Evolutionary conservation across 2,797 vertebrate genomes (phyloP).

Genomic region (Synanceia verrucosa): DNA sequence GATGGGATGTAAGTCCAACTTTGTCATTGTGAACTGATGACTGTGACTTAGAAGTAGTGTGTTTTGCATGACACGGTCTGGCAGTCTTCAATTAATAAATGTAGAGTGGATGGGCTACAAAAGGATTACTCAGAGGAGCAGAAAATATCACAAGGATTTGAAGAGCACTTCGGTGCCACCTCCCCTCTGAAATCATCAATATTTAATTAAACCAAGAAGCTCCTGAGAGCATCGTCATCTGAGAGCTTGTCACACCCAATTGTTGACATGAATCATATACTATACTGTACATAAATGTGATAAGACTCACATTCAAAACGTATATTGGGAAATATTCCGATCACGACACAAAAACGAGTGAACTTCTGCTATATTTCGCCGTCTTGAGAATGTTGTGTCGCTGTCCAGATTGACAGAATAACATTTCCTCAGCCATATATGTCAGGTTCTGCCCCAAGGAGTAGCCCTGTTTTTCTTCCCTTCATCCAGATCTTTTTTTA

Average conservation of each 20-base stretch:
- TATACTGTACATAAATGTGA: not conserved
- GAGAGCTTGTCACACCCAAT: slow-evolving; percentile 17
- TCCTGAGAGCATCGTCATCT: slow-evolving; percentile 37
- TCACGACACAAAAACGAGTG: not conserved
- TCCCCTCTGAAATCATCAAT: slow-evolving; percentile 56
- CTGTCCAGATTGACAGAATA: slow-evolving; percentile 27
- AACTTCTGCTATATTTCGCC: not conserved
- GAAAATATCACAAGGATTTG: slow-evolving; percentile 36
- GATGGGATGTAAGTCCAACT: not conserved
- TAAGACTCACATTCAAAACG: not conserved
- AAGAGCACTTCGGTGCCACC: slow-evolving; percentile 49
- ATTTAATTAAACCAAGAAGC: slow-evolving; percentile 60
- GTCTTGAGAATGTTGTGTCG: slow-evolving; percentile 10
- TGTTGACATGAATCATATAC: slow-evolving; percentile 29
- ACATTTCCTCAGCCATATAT: slow-evolving; percentile 42
- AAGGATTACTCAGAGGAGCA: slow-evolving; percentile 17
- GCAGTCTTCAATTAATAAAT: slow-evolving; percentile 17
- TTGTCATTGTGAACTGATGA: not conserved
- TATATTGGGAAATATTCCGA: not conserved
- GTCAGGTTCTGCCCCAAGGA: slow-evolving; percentile 56
- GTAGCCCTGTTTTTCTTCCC: slow-evolving; percentile 49
- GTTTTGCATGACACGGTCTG: slow-evolving; percentile 1
- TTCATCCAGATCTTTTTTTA: slow-evolving; percentile 70
- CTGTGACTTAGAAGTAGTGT: not conserved
- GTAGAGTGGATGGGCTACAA: slow-evolving; percentile 13